Base-by-base conservation (phyloP, 2,888 invertebrate genomes). In the Noctua janthina region DNA sequence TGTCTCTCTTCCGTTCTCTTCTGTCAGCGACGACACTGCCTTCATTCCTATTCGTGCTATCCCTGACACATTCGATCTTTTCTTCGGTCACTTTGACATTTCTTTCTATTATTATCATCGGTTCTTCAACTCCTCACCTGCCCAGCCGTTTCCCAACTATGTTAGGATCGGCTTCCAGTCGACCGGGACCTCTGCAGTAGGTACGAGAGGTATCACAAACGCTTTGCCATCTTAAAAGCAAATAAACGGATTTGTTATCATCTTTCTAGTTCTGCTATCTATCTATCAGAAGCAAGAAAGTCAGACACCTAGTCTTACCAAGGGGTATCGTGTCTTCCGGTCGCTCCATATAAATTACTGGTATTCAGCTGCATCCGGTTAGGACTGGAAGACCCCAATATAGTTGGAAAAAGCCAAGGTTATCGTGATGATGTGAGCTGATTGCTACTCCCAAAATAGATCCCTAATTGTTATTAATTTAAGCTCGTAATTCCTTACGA, bases 391-490 rank as follows among this genome's bases (percentile, higher is more conserved):
- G n/a, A 64, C 17, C 35, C 17, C 35, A 64, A 17, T 3, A 62
- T 7, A 35, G 17, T 64, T 64, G 3, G 17, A 17, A 35, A 64
- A 17, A 35, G 62, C 29, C 29, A 2, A 29, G 3, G 29, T 15
- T 29, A 35, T 29, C 7, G 8, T 35, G 64, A 64, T 10, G 23
- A 15, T 43, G 13, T 1, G 8, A 68, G n/a, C 15, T 68, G 15
- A 68, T 46, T n/a, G 23, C 15, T 11, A n/a, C 2, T 51, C 35
- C 29, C 5, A 67, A 51, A 83, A 78, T 70, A 78, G 43, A 17
- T 39, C 23, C 35, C 46, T 10, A 73, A 83, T 78, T 82, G 78
- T 83, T 68, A 77, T 78, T 83, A 83, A 82, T 82, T 78, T 70
- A 23, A 13, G 29, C 73, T 59, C 51, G 51, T 70, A 39, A 74